phyloP scores from a whole-genome alignment of 1,140 invertebrate genomes.

The Trichomalopsis sarcophagae region DNA sequence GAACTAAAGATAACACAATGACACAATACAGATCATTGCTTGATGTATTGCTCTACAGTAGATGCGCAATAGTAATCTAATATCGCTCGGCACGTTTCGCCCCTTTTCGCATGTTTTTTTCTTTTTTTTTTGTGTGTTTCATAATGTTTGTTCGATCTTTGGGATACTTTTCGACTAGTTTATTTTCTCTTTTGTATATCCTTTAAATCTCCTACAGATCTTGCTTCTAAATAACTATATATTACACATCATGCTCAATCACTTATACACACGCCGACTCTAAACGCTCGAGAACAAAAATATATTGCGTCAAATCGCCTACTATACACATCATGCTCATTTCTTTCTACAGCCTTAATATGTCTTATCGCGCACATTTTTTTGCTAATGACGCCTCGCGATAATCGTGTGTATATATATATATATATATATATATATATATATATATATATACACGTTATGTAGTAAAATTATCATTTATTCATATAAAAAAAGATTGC shows the following conservation, averaged over 20 bases:
- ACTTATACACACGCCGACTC: background rate
- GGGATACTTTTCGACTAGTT: background rate
- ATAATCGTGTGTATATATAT: background rate
- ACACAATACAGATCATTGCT: background rate
- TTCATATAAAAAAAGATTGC: background rate
- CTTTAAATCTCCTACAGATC: background rate
- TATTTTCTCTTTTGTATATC: slow-evolving; percentile 21
- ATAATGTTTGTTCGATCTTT: slow-evolving; percentile 18
- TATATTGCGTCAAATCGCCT: slow-evolving; percentile 34
- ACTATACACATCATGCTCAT: background rate
- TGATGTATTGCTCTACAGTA: slow-evolving; percentile 23
- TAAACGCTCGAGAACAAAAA: slow-evolving; percentile 28
- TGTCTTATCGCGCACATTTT: background rate
- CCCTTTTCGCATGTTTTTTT: slow-evolving; percentile 13
- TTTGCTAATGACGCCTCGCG: background rate
- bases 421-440: background rate
- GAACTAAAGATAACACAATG: no score
- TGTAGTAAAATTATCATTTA: background rate
- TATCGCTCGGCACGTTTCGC: slow-evolving; percentile 27
- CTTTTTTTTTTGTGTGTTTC: background rate
- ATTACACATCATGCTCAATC: background rate
- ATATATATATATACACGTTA: background rate
- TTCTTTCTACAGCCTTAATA: slow-evolving; percentile 35
- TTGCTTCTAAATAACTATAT: slow-evolving; percentile 9
- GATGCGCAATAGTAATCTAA: slow-evolving; percentile 4